A percentile compares a stretch with the other conserved stretches of the same genome.
These are phyloP conservation scores for Myotis brandtii DNA, from an alignment of 2,113 vertebrate species.

Conservation along the genomic window DNA sequence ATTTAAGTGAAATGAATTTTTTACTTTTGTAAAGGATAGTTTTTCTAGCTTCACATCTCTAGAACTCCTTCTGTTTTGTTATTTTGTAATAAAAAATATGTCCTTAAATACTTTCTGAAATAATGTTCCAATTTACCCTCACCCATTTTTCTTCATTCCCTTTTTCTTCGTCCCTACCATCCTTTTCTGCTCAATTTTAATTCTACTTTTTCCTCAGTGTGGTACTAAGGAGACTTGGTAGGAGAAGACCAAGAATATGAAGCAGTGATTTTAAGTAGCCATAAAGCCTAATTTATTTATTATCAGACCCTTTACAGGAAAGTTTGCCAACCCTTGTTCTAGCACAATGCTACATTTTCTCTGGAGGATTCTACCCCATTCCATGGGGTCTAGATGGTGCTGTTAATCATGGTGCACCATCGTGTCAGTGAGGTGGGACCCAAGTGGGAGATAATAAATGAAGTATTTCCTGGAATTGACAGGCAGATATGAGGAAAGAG, in stretches of 20 bases:
- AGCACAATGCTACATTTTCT: background rate
- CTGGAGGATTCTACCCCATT: background rate
- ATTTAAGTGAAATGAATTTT: conserved; percentile 31
- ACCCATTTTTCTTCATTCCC: background rate
- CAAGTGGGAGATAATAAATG: background rate
- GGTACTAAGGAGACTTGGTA: background rate
- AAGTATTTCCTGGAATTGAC: background rate
- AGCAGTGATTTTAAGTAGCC: background rate
- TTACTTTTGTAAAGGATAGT: background rate
- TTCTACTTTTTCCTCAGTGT: background rate
- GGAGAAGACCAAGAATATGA: background rate
- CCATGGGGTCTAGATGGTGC: background rate
- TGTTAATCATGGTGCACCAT: background rate
- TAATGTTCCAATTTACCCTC: background rate
- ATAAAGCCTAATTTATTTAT: background rate
- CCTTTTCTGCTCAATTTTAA: background rate
- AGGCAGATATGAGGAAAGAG: background rate
- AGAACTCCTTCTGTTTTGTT: background rate
- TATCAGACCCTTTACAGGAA: background rate
- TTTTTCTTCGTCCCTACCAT: background rate
- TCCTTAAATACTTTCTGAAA: background rate
- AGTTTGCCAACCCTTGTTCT: background rate
- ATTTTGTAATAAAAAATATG: background rate
- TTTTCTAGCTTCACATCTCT: background rate
- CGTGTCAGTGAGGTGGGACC: background rate